Percentiles rank a stretch among this genome's conserved stretches.
Conservation (phyloP, 2,113 vertebrate genomes). For the Silurus glanis region DNA sequence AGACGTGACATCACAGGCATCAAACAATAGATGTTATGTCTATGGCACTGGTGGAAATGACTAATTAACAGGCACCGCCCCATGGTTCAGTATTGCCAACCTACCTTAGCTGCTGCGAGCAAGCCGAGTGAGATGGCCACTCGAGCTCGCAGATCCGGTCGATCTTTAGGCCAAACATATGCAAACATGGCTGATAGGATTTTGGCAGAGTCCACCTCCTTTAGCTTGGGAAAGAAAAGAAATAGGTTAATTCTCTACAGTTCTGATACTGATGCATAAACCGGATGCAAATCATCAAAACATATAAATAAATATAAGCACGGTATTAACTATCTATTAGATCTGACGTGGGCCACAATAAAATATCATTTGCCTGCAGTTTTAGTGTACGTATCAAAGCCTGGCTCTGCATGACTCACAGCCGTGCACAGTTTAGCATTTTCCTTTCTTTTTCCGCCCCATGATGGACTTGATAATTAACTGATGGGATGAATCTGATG, state of each 20-base stretch:
- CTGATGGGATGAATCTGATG: background rate
- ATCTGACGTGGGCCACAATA: background rate
- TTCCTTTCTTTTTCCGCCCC: background rate
- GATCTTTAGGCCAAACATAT: conserved; percentile 93
- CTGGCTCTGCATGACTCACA: background rate
- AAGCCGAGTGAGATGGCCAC: conserved; percentile 87
- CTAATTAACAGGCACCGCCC: conserved; percentile 24
- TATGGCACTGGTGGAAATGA: background rate
- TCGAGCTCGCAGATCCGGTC: conserved; percentile 89
- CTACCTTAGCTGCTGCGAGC: conserved; percentile 90
- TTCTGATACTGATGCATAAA: background rate
- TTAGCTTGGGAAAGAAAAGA: conserved; percentile 74
- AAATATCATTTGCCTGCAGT: background rate
- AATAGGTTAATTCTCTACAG: background rate
- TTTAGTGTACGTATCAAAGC: conserved; percentile 8
- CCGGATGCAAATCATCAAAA: background rate
- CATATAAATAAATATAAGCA: background rate
- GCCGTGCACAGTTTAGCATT: background rate
- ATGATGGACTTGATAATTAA: conserved; percentile 17
- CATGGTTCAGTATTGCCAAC: conserved; percentile 39
- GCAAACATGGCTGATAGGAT: conserved; percentile 90
- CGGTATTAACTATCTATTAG: background rate
- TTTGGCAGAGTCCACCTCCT: conserved; percentile 83
- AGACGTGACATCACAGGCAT: conserved; percentile 1
- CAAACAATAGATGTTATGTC: background rate